Evolutionary conservation across 2,113 vertebrate genomes (phyloP).

Genomic region (Proterorhinus semilunaris): DNA sequence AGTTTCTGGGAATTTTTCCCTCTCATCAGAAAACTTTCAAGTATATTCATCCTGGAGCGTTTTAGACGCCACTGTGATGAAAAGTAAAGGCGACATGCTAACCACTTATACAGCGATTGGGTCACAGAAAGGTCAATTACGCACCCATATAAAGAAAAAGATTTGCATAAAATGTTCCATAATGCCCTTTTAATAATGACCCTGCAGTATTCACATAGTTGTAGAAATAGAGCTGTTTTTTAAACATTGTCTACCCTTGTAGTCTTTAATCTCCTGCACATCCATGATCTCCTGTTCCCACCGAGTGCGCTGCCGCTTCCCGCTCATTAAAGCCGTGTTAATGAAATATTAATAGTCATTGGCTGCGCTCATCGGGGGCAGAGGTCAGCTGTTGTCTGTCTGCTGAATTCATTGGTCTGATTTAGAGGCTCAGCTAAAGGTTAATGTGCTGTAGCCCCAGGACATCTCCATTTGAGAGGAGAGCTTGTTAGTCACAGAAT

Average conservation of each 20-base stretch:
- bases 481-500: background rate
- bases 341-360: slow-evolving; percentile 61
- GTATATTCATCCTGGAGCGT: too few relatives aligned
- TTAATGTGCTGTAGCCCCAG: slow-evolving; percentile 39
- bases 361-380: slow-evolving; percentile 46
- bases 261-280: background rate
- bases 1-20: too few relatives aligned
- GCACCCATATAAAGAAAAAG: too few relatives aligned
- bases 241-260: background rate
- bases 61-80: too few relatives aligned
- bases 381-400: slow-evolving; percentile 51
- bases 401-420: slow-evolving; percentile 57
- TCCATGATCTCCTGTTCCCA: slow-evolving; percentile 31
- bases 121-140: too few relatives aligned
- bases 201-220: too few relatives aligned
- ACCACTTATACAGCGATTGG: too few relatives aligned
- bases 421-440: slow-evolving; percentile 48
- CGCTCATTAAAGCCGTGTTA: slow-evolving; percentile 45
- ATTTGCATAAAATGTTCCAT: too few relatives aligned
- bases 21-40: too few relatives aligned
- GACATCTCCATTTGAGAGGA: background rate
- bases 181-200: too few relatives aligned
- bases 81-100: too few relatives aligned
- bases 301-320: slow-evolving; percentile 42
- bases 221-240: too few relatives aligned